Base-by-base conservation (phyloP, 2,113 vertebrate genomes). In the Picathartes gymnocephalus region DNA sequence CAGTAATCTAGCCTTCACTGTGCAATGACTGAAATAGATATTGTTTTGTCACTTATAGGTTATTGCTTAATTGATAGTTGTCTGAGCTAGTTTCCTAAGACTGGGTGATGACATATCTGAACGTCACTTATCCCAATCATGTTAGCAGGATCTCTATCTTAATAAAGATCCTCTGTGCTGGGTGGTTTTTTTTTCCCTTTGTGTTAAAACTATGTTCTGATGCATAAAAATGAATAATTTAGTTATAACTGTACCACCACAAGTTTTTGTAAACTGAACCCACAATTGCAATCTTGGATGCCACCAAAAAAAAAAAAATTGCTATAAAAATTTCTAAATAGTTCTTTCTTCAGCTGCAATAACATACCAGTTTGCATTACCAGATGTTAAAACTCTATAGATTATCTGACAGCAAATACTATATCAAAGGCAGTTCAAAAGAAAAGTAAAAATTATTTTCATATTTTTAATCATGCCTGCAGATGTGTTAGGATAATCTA, bases 301-400 rank as follows among this genome's bases (percentile, higher is more conserved):
- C 62, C 66, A 91, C 87, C 71, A 91, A 39, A 39, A 39, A 73
- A 91, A 88, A 91, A 80, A 81, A 84, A 90, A 62, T 68, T 17
- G 2, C 50, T 57, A 58, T 81, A 94, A 95, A 95, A 94, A 73
- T 89, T 54, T 74, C 45, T 78, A 96, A 94, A 86, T 85, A 23
- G 69, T 79, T 58, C 62, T 88, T 92, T 83, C 71, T 91, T 93
- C 86, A 97, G 88, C 92, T 87, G 88, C 66, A 96, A 69, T 88
- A 76, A 40, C 53, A 65, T 73, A 77, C 80, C 53, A 68, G 87
- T 89, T 94, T 92, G 31, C 51, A 64, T 79, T 94, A 95, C 93
- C 95, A 97, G 96, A 96, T 96, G 95, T 77, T 95, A 92, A 93
- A 95, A 94, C 37, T 74, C 45, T 77, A 91, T 90, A 79, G 86